Percentiles rank a stretch among this genome's conserved stretches.
Evolutionary conservation across 2,113 vertebrate species (phyloP).

Genomic region (Gnathonemus longibarbis): DNA sequence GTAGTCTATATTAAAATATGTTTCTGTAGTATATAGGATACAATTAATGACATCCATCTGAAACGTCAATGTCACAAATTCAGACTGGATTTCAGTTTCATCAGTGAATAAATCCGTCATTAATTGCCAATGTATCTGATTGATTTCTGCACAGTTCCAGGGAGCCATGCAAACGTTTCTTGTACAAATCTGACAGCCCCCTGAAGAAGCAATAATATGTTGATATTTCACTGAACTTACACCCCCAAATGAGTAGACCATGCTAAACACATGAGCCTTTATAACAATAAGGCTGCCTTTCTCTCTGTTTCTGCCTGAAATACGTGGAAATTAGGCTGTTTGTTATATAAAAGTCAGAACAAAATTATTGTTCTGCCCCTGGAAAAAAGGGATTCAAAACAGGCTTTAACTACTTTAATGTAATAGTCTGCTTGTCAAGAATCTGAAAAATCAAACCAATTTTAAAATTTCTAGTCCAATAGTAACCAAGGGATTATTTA

Average conservation of each 20-base stretch:
- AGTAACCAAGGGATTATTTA: neutral
- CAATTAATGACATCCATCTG: neutral
- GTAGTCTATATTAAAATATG: neutral
- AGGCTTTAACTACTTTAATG: neutral
- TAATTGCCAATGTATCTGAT: neutral
- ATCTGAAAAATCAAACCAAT: conserved; percentile 1
- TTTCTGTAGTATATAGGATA: neutral
- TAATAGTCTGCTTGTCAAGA: neutral
- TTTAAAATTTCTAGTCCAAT: neutral
- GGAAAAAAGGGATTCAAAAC: neutral
- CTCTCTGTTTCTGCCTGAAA: neutral
- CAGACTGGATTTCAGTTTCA: neutral
- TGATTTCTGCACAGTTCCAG: neutral
- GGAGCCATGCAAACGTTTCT: neutral
- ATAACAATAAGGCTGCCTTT: neutral
- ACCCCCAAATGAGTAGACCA: neutral
- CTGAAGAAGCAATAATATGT: neutral
- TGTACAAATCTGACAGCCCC: neutral
- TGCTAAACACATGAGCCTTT: neutral
- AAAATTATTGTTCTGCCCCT: neutral
- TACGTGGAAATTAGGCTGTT: neutral
- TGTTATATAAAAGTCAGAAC: neutral
- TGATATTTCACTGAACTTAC: neutral
- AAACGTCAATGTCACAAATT: neutral
- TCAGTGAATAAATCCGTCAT: neutral